phyloP scores from a whole-genome alignment of 2,113 vertebrate species.

The Castor canadensis region DNA sequence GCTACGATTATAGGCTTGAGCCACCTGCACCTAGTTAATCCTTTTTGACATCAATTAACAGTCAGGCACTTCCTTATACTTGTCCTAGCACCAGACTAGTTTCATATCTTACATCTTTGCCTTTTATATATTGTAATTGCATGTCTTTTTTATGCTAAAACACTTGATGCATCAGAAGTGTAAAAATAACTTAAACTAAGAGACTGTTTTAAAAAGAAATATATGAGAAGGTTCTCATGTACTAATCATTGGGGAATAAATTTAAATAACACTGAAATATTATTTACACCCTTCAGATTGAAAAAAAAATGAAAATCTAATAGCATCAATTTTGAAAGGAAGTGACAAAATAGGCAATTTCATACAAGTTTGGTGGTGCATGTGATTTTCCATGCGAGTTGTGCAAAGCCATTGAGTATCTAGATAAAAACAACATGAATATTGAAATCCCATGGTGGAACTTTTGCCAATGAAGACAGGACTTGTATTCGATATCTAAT shows the following conservation, averaged over 20 bases:
- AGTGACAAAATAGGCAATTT: not conserved
- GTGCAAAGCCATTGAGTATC: not conserved
- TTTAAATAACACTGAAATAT: not conserved
- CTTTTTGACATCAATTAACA: not conserved
- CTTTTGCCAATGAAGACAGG: not conserved
- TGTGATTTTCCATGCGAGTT: not conserved
- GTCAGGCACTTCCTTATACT: not conserved
- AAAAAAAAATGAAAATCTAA: not conserved
- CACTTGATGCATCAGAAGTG: not conserved
- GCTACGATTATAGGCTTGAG: too few species aligned
- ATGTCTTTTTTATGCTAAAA: not conserved
- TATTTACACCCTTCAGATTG: not conserved
- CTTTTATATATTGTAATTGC: slow-evolving; percentile 19
- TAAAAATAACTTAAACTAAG: slow-evolving; percentile 30
- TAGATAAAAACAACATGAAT: not conserved
- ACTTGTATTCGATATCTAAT: not conserved
- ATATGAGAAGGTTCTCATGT: not conserved
- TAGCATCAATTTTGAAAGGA: not conserved
- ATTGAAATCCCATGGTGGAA: not conserved
- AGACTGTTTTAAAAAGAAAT: not conserved
- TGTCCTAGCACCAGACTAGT: not conserved
- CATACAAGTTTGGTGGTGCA: not conserved
- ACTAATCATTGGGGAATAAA: not conserved
- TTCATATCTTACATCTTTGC: not conserved
- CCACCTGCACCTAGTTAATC: not conserved